Percentiles rank a stretch among this genome's conserved stretches.
Evolutionary conservation across 2,797 vertebrate species (phyloP).

Genomic region (Aldrovandia affinis): DNA sequence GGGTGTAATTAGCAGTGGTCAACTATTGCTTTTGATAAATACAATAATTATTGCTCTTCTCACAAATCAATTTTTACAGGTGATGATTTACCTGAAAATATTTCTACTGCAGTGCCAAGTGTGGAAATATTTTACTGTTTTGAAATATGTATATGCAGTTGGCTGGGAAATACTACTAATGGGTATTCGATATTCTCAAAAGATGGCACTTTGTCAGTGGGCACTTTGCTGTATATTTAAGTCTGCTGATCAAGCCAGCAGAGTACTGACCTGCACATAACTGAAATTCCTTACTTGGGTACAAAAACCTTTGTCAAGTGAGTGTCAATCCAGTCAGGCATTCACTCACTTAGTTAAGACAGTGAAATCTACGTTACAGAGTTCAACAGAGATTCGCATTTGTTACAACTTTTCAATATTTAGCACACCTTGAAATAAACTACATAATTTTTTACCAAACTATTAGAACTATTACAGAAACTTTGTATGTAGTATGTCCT

Average conservation of each 20-base stretch:
- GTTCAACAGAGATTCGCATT: background rate
- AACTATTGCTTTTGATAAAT: background rate
- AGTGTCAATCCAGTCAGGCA: background rate
- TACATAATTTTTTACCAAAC: background rate
- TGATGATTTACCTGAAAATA: background rate
- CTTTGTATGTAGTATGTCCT: background rate
- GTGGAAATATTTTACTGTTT: no score
- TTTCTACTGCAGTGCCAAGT: background rate
- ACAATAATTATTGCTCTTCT: background rate
- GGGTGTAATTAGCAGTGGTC: background rate
- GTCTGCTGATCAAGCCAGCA: background rate
- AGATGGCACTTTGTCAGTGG: background rate
- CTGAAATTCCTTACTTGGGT: constrained; percentile 2
- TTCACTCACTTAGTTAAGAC: background rate
- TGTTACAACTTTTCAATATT: background rate
- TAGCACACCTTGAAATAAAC: background rate
- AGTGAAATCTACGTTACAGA: background rate
- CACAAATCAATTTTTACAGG: background rate
- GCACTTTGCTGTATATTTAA: background rate
- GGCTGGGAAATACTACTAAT: background rate
- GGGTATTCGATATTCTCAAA: background rate
- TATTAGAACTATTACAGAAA: background rate
- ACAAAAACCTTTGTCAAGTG: background rate
- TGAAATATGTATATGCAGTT: no score
- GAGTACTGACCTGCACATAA: constrained; percentile 1